A percentile compares a stretch with the other conserved stretches of the same genome.
Conservation (phyloP, 2,113 vertebrate species). For the Cyanoderma ruficeps region DNA sequence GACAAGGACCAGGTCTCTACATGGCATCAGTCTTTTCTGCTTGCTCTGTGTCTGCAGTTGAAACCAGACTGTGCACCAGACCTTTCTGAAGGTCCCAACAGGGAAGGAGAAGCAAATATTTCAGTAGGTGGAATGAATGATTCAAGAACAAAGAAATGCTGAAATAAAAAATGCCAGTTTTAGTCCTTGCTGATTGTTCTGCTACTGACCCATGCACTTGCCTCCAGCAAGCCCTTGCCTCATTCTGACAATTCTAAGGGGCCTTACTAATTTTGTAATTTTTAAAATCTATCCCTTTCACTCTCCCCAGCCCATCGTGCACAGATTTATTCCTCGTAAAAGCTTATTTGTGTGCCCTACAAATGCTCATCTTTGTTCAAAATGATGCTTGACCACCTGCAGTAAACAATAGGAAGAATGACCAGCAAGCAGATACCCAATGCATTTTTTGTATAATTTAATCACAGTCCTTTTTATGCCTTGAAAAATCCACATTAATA, state of each 20-base stretch:
- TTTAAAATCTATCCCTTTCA: background rate
- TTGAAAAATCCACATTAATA: slow-evolving; percentile 11
- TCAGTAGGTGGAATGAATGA: background rate
- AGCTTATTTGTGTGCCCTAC: background rate
- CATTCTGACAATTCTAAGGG: background rate
- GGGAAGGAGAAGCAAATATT: background rate
- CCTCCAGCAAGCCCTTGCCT: background rate
- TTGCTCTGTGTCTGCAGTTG: fast-evolving
- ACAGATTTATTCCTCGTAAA: background rate
- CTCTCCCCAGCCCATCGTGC: background rate
- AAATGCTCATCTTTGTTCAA: background rate
- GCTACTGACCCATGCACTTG: background rate
- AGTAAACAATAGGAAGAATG: background rate
- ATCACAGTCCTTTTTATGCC: background rate
- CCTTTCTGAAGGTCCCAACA: background rate
- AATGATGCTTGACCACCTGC: background rate
- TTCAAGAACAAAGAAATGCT: background rate
- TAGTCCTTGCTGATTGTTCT: background rate
- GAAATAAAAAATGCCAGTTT: background rate
- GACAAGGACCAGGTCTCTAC: fast-evolving
- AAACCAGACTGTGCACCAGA: background rate
- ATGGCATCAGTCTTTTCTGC: background rate
- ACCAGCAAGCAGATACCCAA: background rate
- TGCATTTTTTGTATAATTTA: background rate
- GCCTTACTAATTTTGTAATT: background rate